A percentile compares a stretch with the other conserved stretches of the same genome.
These are phyloP conservation scores for Theropithecus gelada DNA, from an alignment of 2,113 vertebrate species.

Conservation along the genomic window DNA sequence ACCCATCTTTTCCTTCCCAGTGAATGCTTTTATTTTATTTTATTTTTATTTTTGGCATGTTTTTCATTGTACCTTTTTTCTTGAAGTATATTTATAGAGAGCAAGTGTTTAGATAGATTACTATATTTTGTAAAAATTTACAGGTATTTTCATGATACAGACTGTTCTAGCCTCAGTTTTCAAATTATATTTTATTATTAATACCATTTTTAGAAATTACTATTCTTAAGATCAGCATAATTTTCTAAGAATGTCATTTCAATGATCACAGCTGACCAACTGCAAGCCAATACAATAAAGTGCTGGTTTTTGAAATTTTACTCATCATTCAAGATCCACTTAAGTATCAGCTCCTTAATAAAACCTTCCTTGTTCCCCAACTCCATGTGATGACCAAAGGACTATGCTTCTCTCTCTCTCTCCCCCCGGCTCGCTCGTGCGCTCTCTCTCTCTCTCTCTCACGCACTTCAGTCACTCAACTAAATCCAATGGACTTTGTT, in stretches of 20 bases:
- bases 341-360: not conserved
- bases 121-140: conserved; percentile 21
- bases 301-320: not conserved
- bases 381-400: not conserved
- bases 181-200: conserved; percentile 43
- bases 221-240: not conserved
- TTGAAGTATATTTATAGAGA: not conserved
- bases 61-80: conserved; percentile 11
- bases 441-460: not conserved
- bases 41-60: not conserved
- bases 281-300: not conserved
- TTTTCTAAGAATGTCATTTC: conserved; percentile 19
- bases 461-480: not conserved
- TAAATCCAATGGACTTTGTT: not conserved
- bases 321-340: not conserved
- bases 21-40: not conserved
- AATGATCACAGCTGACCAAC: not conserved
- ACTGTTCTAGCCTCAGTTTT: conserved; percentile 6
- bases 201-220: not conserved
- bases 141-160: conserved; percentile 1
- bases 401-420: not conserved
- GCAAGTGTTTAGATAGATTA: not conserved
- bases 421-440: too few relatives aligned
- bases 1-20: not conserved
- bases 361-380: not conserved